phyloP scores from a whole-genome alignment of 2,888 invertebrate species.

The Protula sp. region DNA sequence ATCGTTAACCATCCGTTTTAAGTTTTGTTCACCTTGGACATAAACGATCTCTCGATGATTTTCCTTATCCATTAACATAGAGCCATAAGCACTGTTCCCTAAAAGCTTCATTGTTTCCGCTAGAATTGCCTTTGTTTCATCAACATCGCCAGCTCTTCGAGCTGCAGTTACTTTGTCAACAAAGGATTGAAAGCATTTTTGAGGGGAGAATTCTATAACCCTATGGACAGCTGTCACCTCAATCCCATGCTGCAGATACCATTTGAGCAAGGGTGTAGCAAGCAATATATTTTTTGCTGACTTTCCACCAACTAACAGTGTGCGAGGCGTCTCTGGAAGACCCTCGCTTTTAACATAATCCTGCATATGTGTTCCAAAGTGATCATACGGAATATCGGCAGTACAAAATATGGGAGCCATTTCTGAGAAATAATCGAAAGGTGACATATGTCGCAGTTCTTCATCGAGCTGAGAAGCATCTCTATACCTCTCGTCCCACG shows the following conservation, averaged over 20 bases:
- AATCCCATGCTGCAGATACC: slow-evolving; percentile 13
- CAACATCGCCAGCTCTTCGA: slow-evolving; percentile 4
- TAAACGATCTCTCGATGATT: too few species aligned
- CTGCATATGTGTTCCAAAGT: slow-evolving; percentile 3
- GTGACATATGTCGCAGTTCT: neutral
- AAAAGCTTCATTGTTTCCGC: slow-evolving; percentile 1
- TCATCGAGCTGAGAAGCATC: too few species aligned
- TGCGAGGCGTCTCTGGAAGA: neutral
- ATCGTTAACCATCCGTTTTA: too few species aligned
- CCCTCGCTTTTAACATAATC: neutral
- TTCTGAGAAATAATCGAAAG: slow-evolving; percentile 1
- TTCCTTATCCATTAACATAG: slow-evolving; percentile 1
- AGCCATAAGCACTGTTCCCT: slow-evolving; percentile 8
- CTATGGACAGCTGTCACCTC: slow-evolving; percentile 7
- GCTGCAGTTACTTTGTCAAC: neutral
- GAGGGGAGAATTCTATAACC: slow-evolving; percentile 8
- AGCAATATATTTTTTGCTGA: slow-evolving; percentile 3
- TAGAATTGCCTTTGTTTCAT: neutral
- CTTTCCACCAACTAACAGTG: slow-evolving; percentile 5
- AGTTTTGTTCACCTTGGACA: too few species aligned
- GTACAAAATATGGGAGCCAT: slow-evolving; percentile 7
- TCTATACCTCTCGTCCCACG: neutral
- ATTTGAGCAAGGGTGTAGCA: slow-evolving; percentile 11
- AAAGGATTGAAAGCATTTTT: slow-evolving; percentile 4
- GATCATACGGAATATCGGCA: neutral